Evolutionary conservation across 2,797 vertebrate genomes (phyloP).

Genomic region (Salarias fasciatus): DNA sequence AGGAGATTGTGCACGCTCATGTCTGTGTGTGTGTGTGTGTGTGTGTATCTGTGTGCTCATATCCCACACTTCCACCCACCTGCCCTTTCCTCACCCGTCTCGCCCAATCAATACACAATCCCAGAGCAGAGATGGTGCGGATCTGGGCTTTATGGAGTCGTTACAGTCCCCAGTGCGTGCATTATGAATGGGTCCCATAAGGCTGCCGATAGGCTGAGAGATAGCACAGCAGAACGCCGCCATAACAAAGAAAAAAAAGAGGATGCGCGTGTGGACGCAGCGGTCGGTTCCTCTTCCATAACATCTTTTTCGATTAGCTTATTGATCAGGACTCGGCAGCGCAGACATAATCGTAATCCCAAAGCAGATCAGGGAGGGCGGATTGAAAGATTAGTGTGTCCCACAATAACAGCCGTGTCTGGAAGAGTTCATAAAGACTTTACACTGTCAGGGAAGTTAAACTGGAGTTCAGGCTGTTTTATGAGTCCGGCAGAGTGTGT

Average conservation of each 20-base stretch:
- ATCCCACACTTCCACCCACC: slow-evolving; percentile 27
- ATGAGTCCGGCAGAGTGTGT: slow-evolving; percentile 4
- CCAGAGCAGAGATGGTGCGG: slow-evolving; percentile 59
- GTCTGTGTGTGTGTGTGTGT: slow-evolving; percentile 5
- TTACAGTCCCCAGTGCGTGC: slow-evolving; percentile 65
- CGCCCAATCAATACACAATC: slow-evolving; percentile 71
- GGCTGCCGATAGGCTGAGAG: slow-evolving; percentile 59
- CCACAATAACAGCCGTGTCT: slow-evolving; percentile 34
- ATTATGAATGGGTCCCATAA: slow-evolving; percentile 75
- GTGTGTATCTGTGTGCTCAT: neutral
- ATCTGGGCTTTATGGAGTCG: slow-evolving; percentile 74
- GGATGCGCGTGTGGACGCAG: slow-evolving; percentile 28
- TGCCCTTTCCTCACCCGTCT: slow-evolving; percentile 45
- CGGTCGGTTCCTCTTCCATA: slow-evolving; percentile 65
- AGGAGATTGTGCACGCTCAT: slow-evolving; percentile 8
- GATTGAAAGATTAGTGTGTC: slow-evolving; percentile 46
- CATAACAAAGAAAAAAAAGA: slow-evolving; percentile 51
- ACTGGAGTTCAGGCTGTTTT: slow-evolving; percentile 8
- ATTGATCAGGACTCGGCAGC: slow-evolving; percentile 70
- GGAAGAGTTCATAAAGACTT: slow-evolving; percentile 37
- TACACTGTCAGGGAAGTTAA: slow-evolving; percentile 26
- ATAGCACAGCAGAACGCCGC: slow-evolving; percentile 58
- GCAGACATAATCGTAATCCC: slow-evolving; percentile 67
- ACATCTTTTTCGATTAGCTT: slow-evolving; percentile 73
- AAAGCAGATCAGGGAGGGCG: slow-evolving; percentile 47